These are phyloP conservation scores for Verasper variegatus DNA, from an alignment of 2,113 vertebrate genomes.

Conservation along the genomic window DNA sequence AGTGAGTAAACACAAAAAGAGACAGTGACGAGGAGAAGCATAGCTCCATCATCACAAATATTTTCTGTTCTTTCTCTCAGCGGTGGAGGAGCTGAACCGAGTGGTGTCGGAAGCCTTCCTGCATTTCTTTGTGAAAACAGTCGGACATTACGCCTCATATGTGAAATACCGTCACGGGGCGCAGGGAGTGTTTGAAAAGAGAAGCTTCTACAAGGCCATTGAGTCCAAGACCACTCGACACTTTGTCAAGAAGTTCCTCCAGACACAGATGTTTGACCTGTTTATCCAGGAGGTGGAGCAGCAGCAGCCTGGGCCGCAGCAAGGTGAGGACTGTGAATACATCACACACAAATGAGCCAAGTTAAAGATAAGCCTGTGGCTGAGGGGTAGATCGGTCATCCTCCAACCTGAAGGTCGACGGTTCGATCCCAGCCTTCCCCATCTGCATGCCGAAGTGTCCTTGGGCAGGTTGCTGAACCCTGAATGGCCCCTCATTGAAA, in stretches of 20 bases:
- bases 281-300: constrained; percentile 94
- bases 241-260: constrained; percentile 91
- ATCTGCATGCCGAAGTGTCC: no score
- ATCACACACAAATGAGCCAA: no score
- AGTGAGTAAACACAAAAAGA: constrained; percentile 59
- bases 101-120: constrained; percentile 91
- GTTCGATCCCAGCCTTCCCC: no score
- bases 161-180: constrained; percentile 75
- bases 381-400: no score
- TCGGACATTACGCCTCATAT: constrained; percentile 87
- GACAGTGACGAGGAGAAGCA: not conserved
- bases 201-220: constrained; percentile 89
- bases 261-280: constrained; percentile 95
- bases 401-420: no score
- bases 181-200: constrained; percentile 83
- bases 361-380: no score
- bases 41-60: not conserved
- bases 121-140: constrained; percentile 89
- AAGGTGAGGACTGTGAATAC: constrained; percentile 80
- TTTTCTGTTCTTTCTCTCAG: constrained; percentile 68
- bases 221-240: constrained; percentile 84
- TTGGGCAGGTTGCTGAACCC: no score
- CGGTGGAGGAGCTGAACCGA: constrained; percentile 86
- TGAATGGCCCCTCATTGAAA: no score
- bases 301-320: constrained; percentile 85